Evolutionary conservation across 2,888 invertebrate species (phyloP), one percentile per base, ranked within the genome.

Genomic region (Lasioglossum figueresi): DNA sequence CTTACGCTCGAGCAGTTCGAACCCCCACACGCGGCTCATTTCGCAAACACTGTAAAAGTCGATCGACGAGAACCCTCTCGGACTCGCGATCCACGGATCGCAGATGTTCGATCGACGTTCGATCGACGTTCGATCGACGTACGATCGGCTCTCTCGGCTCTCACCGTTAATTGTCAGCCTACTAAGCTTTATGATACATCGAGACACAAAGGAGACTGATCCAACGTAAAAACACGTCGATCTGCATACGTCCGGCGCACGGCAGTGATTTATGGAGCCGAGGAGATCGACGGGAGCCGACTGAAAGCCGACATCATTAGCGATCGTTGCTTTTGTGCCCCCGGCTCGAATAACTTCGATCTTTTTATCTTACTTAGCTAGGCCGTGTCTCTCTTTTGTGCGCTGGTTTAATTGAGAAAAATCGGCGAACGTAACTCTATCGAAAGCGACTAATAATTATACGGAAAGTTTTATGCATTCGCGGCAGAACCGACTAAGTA

Each of bases 251-350:
- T 84, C 84, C 71, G 83, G 73, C 63, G 70, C 37, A 40, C 71
- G 76, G 72, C 72, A 77, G 79, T 89, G 89, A 89, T 89, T 89
- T 86, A 89, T 88, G 88, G 88, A 89, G 56, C 71, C 66, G 37
- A 56, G 45, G 75, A 73, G 78, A 81, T 80, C 76, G 84, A 72
- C 75, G 75, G 70, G 77, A 80, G 56, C 72, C 74, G 43, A 43
- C 56, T 27, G 45, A 71, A 77, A 78, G 56, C 59, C 76, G 76
- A 71, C 70, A 76, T 89, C 88, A 86, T 89, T 89, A 89, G 85
- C 88, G 89, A 82, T 86, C 88, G 88, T 70, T 85, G 73, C 77
- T 80, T 63, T 89, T 80, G 83, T 80, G 88, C 85, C 68, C 72
- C 63, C 76, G 73, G 70, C 87, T 73, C 66, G 63, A 76, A 83